A percentile compares a stretch with the other conserved stretches of the same genome.
These are phyloP conservation scores for Diarsia rubi DNA, from an alignment of 2,888 invertebrate species.

Conservation along the genomic window DNA sequence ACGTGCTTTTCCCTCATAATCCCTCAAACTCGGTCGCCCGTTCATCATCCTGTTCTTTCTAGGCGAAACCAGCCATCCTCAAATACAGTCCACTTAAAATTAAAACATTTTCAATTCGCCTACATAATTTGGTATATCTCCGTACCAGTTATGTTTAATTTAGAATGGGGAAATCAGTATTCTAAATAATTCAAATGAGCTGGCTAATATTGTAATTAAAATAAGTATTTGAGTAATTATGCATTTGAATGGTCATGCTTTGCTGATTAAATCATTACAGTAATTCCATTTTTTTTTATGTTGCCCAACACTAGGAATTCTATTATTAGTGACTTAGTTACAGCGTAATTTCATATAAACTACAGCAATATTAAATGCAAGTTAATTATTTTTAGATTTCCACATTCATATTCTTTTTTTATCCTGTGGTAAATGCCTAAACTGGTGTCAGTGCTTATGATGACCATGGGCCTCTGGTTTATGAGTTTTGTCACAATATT, in stretches of 20 bases:
- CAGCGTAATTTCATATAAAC: not conserved
- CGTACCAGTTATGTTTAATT: not conserved
- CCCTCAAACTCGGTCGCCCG: too few relatives aligned
- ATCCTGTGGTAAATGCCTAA: too few relatives aligned
- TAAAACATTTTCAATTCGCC: too few relatives aligned
- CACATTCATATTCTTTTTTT: not conserved
- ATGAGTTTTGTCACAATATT: too few relatives aligned
- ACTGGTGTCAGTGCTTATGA: too few relatives aligned
- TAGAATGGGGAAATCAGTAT: not conserved
- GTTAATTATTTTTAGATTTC: not conserved
- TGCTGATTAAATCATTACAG: constrained; percentile 1
- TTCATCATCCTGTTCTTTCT: too few relatives aligned
- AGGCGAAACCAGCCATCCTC: too few relatives aligned
- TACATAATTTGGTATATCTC: too few relatives aligned
- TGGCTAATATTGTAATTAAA: not conserved
- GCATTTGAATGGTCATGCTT: constrained; percentile 6
- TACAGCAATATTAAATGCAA: not conserved
- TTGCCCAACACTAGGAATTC: too few relatives aligned
- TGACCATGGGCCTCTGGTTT: too few relatives aligned
- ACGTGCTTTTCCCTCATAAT: too few relatives aligned
- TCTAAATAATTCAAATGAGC: not conserved
- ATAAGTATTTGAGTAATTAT: not conserved
- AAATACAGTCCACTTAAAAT: too few relatives aligned
- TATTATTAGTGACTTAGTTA: not conserved
- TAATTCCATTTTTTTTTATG: not conserved